These are phyloP conservation scores for Campoplex nolae DNA, from an alignment of 2,888 invertebrate species.

Conservation along the genomic window DNA sequence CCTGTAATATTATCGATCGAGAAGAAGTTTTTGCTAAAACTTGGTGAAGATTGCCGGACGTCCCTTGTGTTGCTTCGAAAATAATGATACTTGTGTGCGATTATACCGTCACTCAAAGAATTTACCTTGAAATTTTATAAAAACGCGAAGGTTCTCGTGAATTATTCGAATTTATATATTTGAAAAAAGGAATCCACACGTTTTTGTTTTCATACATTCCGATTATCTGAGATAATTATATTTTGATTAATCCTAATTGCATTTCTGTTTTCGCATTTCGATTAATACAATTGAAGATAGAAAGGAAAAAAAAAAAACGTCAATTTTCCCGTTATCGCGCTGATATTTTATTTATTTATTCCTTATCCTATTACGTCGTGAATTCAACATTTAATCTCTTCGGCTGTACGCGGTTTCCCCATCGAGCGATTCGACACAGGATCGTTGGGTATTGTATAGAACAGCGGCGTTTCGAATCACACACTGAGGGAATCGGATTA, in stretches of 20 bases:
- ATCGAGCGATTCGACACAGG: conserved; percentile 49
- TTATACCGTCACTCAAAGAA: background rate
- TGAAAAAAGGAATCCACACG: background rate
- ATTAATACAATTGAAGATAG: background rate
- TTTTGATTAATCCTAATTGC: background rate
- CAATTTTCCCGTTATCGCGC: background rate
- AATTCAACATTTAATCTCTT: background rate
- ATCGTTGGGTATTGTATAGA: conserved; percentile 47
- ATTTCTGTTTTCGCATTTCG: background rate
- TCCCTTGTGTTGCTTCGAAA: conserved; percentile 15
- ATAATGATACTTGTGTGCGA: conserved; percentile 16
- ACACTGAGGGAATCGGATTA: conserved; percentile 67
- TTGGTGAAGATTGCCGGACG: conserved; percentile 34
- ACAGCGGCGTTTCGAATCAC: conserved; percentile 60
- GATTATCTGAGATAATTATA: background rate
- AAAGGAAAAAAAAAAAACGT: background rate
- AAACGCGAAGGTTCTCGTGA: background rate
- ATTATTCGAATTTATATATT: background rate
- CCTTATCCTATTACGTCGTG: conserved; percentile 22
- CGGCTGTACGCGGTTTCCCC: conserved; percentile 11
- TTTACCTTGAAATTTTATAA: background rate
- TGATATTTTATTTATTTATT: conserved; percentile 23
- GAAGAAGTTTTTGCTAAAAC: conserved; percentile 14
- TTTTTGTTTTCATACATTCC: background rate
- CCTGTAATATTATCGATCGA: conserved; percentile 16